phyloP scores from a whole-genome alignment of 64 coral and sea anemone species.

The Stylophora pistillata region DNA sequence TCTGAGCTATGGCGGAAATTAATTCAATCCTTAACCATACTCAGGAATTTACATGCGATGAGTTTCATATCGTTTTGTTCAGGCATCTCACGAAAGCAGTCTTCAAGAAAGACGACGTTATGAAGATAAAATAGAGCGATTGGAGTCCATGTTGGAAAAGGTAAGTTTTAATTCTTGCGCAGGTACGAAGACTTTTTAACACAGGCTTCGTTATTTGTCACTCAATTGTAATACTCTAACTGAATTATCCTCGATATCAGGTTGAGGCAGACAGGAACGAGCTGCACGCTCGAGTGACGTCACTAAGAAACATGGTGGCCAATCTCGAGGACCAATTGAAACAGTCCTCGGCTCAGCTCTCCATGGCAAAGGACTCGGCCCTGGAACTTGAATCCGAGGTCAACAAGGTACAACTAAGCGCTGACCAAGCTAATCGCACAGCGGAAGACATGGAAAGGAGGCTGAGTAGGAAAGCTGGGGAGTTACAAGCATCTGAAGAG shows the following conservation, averaged over 20 bases:
- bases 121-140: constrained; percentile 81
- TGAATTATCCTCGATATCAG: constrained; percentile 10
- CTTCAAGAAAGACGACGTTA: constrained; percentile 85
- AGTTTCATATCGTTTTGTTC: constrained; percentile 2
- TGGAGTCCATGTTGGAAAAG: constrained; percentile 87
- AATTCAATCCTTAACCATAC: background rate
- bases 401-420: constrained; percentile 73
- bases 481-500: constrained; percentile 78
- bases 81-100: constrained; percentile 69
- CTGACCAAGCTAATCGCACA: constrained; percentile 86
- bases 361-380: constrained; percentile 69
- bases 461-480: constrained; percentile 70
- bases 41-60: too few species aligned
- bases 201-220: too few species aligned
- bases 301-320: constrained; percentile 85
- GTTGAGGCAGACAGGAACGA: constrained; percentile 86
- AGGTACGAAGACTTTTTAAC: too few species aligned
- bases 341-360: constrained; percentile 80
- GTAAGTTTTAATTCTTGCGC: constrained; percentile 52
- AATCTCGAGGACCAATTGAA: constrained; percentile 88
- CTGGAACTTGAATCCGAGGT: constrained; percentile 83
- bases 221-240: background rate
- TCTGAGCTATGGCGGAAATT: background rate
- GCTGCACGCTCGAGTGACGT: constrained; percentile 74
- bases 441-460: constrained; percentile 85